These are phyloP conservation scores for Galeopterus variegatus DNA, from an alignment of 2,113 vertebrate genomes.

Conservation along the genomic window DNA sequence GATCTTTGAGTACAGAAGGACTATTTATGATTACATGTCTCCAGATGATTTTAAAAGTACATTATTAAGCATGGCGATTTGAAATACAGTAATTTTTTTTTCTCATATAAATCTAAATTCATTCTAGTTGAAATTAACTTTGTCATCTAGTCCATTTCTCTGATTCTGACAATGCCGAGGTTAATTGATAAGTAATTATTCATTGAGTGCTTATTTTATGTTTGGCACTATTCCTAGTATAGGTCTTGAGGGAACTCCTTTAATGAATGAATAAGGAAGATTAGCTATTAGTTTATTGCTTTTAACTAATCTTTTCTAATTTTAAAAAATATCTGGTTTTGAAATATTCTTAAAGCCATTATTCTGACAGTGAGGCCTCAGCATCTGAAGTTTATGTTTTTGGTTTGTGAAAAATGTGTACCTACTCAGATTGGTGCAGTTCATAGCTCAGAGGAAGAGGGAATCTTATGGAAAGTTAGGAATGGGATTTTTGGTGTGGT, in stretches of 20 bases:
- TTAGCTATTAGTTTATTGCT: conserved; percentile 13
- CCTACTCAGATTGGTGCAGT: neutral
- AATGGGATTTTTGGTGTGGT: neutral
- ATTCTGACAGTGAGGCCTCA: neutral
- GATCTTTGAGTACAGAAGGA: neutral
- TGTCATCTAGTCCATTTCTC: conserved; percentile 31
- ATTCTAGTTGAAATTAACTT: conserved; percentile 35
- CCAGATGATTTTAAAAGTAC: conserved; percentile 2
- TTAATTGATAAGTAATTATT: conserved; percentile 40
- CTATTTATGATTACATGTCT: neutral
- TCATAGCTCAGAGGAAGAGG: neutral
- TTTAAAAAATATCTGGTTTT: neutral
- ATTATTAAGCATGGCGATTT: neutral
- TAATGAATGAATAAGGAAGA: conserved; percentile 19
- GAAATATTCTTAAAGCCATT: neutral
- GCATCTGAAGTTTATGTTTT: neutral
- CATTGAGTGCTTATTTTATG: conserved; percentile 11
- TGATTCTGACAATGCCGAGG: conserved; percentile 11
- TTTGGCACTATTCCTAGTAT: neutral
- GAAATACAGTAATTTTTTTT: conserved; percentile 35
- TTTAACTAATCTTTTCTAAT: conserved; percentile 39
- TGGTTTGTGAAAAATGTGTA: neutral
- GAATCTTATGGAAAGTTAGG: neutral
- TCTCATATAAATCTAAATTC: conserved; percentile 12
- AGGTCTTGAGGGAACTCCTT: conserved; percentile 8